Evolutionary conservation across 2,113 vertebrate genomes (phyloP).

Genomic region (Sinocyclocheilus anophthalmus): DNA sequence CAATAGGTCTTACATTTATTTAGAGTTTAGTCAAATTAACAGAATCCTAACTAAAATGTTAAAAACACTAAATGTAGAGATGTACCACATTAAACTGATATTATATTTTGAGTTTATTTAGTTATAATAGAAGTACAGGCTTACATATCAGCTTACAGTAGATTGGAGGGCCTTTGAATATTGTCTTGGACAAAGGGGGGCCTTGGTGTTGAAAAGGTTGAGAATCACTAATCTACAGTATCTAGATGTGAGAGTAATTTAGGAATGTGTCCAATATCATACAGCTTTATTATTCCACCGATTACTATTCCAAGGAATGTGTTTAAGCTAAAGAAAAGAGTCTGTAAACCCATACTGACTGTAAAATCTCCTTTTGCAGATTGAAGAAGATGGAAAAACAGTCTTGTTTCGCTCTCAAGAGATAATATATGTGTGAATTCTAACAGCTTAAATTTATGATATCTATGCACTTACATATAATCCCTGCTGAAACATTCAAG

Average conservation of each 20-base stretch:
- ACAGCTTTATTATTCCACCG: slow-evolving; percentile 57
- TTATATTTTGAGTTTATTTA: neutral
- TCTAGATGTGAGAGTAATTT: neutral
- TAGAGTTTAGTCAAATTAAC: neutral
- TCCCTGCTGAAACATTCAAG: neutral
- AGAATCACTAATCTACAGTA: neutral
- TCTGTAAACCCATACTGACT: slow-evolving; percentile 50
- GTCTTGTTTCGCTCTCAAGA: neutral
- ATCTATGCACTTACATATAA: neutral
- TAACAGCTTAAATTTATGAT: neutral
- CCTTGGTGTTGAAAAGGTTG: neutral
- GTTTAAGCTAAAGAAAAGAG: neutral
- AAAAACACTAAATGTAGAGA: neutral
- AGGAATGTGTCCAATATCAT: slow-evolving; percentile 42
- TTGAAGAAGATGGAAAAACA: slow-evolving; percentile 24
- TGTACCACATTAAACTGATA: neutral
- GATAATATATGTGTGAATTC: neutral
- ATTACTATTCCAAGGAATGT: neutral
- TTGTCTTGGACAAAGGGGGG: too few species aligned
- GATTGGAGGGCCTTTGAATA: too few species aligned
- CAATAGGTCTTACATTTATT: neutral
- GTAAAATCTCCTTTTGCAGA: slow-evolving; percentile 33
- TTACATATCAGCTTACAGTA: neutral
- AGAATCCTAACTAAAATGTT: neutral
- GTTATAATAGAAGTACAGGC: neutral